Evolutionary conservation across 2,113 vertebrate species (phyloP).

Genomic region (Aspidoscelis tigris): DNA sequence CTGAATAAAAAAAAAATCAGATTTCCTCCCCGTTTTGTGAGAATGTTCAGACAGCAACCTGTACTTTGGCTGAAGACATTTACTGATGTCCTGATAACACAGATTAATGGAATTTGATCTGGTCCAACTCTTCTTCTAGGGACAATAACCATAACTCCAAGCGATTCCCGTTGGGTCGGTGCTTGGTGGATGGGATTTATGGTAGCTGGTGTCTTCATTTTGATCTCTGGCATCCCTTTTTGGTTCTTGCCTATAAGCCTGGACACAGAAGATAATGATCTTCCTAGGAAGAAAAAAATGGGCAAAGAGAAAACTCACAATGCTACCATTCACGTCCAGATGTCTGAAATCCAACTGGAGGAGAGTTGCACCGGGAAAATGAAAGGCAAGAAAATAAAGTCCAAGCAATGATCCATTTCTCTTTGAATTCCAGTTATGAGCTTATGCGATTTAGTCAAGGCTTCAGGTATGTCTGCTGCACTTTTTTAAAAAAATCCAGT

Average conservation of each 20-base stretch:
- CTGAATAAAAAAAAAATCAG: no score
- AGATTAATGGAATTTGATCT: background rate
- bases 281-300: slow-evolving; percentile 2
- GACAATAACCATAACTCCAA: slow-evolving; percentile 84
- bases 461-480: no score
- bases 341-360: slow-evolving; percentile 5
- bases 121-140: slow-evolving; percentile 72
- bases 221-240: slow-evolving; percentile 87
- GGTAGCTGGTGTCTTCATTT: slow-evolving; percentile 67
- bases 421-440: no score
- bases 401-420: no score
- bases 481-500: no score
- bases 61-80: no score
- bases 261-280: slow-evolving; percentile 62
- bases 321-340: background rate
- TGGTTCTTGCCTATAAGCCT: slow-evolving; percentile 87
- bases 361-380: slow-evolving; percentile 25
- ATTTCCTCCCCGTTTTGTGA: no score
- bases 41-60: no score
- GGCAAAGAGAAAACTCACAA: slow-evolving; percentile 34
- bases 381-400: slow-evolving; percentile 63
- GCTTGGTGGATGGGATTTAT: slow-evolving; percentile 95
- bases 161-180: slow-evolving; percentile 92
- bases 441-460: no score
- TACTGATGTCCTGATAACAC: no score